Conservation (phyloP, 2,888 invertebrate species). For the Ametastegia equiseti region DNA sequence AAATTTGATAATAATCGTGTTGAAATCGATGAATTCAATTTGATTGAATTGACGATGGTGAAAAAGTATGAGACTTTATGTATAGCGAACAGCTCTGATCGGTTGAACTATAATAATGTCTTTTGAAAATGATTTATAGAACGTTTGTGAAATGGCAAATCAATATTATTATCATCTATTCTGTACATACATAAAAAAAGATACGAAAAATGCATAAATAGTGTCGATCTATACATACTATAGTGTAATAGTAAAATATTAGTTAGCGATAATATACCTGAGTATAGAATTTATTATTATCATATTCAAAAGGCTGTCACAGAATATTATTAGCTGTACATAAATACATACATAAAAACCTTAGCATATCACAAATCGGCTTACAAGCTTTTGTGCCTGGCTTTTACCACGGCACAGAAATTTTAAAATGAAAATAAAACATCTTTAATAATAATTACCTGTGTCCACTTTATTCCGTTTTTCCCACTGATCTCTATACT, state of each 20-base stretch:
- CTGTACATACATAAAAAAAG: not conserved
- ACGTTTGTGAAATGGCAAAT: not conserved
- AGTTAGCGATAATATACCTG: not conserved
- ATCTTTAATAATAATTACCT: slow-evolving; percentile 26
- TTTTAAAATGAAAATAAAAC: slow-evolving; percentile 39
- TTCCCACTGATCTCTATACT: not conserved
- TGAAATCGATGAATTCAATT: no score
- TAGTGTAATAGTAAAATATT: not conserved
- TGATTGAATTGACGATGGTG: no score
- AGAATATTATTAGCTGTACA: slow-evolving; percentile 46
- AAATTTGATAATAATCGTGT: no score
- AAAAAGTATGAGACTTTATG: no score
- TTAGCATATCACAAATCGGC: slow-evolving; percentile 57
- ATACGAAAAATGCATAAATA: not conserved
- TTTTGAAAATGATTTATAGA: not conserved
- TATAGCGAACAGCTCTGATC: no score
- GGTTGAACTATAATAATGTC: not conserved
- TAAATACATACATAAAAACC: slow-evolving; percentile 49
- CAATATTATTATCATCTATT: not conserved
- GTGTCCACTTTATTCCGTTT: not conserved
- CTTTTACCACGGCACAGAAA: slow-evolving; percentile 43
- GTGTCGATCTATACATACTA: not conserved
- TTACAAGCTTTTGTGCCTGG: slow-evolving; percentile 48
- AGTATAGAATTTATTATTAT: slow-evolving; percentile 11
- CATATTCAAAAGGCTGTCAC: slow-evolving; percentile 52